Evolutionary conservation across 2,113 vertebrate species (phyloP).

Genomic region (Arizona elegans): DNA sequence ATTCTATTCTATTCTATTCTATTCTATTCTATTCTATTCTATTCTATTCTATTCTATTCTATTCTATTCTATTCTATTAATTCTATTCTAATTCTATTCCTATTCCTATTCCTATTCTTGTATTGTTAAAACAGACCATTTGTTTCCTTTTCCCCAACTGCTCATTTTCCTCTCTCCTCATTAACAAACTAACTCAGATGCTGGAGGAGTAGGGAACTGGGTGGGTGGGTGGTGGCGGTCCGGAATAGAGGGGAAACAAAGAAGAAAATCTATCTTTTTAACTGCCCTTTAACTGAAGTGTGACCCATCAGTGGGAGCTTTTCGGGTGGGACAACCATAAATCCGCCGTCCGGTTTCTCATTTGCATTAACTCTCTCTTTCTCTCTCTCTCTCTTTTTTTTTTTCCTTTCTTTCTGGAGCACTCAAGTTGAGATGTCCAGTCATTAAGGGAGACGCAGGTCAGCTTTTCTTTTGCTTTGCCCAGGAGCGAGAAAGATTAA

Average conservation of each 20-base stretch:
- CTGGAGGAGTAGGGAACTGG: rapidly evolving
- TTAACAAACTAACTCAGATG: background rate
- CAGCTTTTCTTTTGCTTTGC: background rate
- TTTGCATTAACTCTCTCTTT: background rate
- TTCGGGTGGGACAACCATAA: background rate
- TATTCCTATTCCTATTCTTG: too few species aligned
- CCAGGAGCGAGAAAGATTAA: background rate
- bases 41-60: too few species aligned
- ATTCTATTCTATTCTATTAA: too few species aligned
- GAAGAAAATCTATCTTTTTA: background rate
- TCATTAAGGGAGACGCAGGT: background rate
- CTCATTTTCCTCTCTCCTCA: background rate
- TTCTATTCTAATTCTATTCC: too few species aligned
- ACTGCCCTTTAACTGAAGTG: rapidly evolving
- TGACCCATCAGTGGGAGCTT: background rate
- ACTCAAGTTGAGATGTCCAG: background rate
- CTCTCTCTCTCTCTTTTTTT: too few species aligned
- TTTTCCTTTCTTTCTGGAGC: background rate
- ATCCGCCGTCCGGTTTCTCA: background rate
- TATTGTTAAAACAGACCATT: rapidly evolving
- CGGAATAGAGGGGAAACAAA: background rate
- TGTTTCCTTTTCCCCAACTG: rapidly evolving
- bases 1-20: too few species aligned
- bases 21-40: too few species aligned
- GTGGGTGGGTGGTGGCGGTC: background rate